These are phyloP conservation scores for Melinaea menophilus DNA, from an alignment of 2,888 invertebrate species.

Conservation along the genomic window DNA sequence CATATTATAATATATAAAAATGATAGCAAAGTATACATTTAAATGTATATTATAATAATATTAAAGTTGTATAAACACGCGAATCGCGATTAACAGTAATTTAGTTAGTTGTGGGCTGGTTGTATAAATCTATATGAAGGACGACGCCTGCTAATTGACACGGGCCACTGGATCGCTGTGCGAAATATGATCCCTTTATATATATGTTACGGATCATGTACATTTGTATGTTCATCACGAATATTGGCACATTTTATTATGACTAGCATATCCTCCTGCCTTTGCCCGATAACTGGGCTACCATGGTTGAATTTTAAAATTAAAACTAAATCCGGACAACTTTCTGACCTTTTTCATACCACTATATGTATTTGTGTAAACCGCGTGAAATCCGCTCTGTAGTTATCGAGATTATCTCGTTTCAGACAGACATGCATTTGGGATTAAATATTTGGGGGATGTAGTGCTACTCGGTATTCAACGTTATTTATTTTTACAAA, in stretches of 20 bases:
- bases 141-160: constrained; percentile 60
- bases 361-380: no score
- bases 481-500: no score
- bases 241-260: no score
- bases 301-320: no score
- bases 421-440: no score
- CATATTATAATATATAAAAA: no score
- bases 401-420: no score
- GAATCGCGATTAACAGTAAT: constrained; percentile 52
- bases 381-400: no score
- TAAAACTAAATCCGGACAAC: no score
- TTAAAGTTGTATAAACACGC: constrained; percentile 12
- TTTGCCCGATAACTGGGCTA: neutral
- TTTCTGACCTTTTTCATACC: no score
- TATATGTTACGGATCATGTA: constrained; percentile 17
- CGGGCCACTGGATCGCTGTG: constrained; percentile 58
- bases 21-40: neutral
- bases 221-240: constrained; percentile 1
- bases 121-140: constrained; percentile 62
- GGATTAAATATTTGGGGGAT: no score
- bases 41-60: neutral
- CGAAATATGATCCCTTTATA: constrained; percentile 50
- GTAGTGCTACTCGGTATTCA: no score
- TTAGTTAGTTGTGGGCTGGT: constrained; percentile 51
- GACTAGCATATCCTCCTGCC: neutral